A percentile compares a stretch with the other conserved stretches of the same genome.
Conservation (phyloP, 1,140 invertebrate species). For the Halictus rubicundus region DNA sequence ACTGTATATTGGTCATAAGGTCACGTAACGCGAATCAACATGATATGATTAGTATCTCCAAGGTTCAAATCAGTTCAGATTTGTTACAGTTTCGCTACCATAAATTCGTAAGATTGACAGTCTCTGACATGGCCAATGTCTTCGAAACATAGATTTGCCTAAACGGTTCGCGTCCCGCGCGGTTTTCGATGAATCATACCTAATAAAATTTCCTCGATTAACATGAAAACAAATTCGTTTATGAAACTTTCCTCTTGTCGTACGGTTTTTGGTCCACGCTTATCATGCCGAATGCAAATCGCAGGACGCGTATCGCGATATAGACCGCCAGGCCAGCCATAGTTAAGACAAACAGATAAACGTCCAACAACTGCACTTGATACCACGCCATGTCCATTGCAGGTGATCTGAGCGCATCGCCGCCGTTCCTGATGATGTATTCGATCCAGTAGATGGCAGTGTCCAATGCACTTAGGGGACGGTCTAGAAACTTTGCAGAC, state of each 20-base stretch:
- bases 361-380: conserved; percentile 77
- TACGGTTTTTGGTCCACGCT: background rate
- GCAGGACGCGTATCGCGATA: background rate
- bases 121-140: no score
- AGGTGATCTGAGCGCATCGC: conserved; percentile 75
- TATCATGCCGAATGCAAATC: background rate
- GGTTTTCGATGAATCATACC: no score
- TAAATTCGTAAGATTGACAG: no score
- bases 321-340: background rate
- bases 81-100: no score
- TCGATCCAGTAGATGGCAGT: conserved; percentile 83
- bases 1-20: no score
- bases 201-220: no score
- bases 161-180: no score
- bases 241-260: conserved; percentile 14
- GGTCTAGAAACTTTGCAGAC: conserved; percentile 65
- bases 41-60: no score
- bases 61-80: no score
- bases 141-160: no score
- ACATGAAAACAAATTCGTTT: no score
- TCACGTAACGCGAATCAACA: no score
- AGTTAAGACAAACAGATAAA: conserved; percentile 53
- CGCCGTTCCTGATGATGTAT: conserved; percentile 81
- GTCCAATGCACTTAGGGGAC: conserved; percentile 80
- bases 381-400: conserved; percentile 77